Conservation (phyloP, 2,797 vertebrate species). For the Mallotus villosus region DNA sequence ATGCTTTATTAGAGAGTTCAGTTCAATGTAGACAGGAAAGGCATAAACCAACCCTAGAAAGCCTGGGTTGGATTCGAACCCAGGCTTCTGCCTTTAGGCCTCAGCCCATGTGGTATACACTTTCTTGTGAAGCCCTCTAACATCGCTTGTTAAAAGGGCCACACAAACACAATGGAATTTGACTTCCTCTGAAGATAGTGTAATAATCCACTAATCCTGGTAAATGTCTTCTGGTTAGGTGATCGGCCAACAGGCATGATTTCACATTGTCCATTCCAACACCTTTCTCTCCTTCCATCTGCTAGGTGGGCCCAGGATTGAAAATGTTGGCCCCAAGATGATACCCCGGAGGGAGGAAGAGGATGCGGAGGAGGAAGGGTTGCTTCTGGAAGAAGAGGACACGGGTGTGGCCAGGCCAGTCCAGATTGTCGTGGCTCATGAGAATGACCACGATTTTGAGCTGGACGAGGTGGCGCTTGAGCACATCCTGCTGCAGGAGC, state of each 20-base stretch:
- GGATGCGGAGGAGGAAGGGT: conserved; percentile 8
- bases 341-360: conserved; percentile 6
- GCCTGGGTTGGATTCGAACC: too few species aligned
- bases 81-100: too few species aligned
- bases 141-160: too few species aligned
- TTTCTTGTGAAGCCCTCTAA: neutral
- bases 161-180: too few species aligned
- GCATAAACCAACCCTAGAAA: too few species aligned
- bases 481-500: conserved; percentile 83
- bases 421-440: conserved; percentile 84
- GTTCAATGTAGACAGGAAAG: too few species aligned
- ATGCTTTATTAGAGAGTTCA: too few species aligned
- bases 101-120: neutral
- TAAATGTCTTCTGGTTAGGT: too few species aligned
- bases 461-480: conserved; percentile 83
- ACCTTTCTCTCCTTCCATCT: neutral
- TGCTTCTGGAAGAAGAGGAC: conserved; percentile 23
- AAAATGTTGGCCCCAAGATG: conserved; percentile 32
- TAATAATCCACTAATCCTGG: too few species aligned
- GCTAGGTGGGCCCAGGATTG: conserved; percentile 42
- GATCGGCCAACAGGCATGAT: neutral
- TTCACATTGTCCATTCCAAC: neutral
- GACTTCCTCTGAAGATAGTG: too few species aligned
- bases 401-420: conserved; percentile 63
- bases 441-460: conserved; percentile 87